Evolutionary conservation across 2,113 vertebrate genomes (phyloP), one percentile per base, ranked within the genome.

Genomic region (Corvus cornix): DNA sequence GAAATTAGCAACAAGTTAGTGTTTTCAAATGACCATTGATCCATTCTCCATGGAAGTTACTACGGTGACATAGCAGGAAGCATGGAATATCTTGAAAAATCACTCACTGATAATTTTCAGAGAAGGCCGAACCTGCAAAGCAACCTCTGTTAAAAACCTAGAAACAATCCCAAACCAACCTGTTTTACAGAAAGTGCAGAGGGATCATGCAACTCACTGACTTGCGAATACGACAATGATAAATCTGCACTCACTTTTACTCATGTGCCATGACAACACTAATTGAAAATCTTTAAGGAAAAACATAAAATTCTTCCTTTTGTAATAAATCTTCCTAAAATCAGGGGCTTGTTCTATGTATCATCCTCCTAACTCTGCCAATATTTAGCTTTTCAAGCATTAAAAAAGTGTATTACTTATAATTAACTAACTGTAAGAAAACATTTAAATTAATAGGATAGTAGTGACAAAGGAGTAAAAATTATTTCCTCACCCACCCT

Each of bases 401-500:
- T 14, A 85, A 76, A 64, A 46, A 63, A 14, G 3, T 63, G 3
- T 37, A 19, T 39, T 84, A 60, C n/a, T 78, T 84, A 35, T 39
- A 15, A 79, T 60, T 23, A 39, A 52, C 6, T 60, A 55, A 35
- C 28, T 44, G 10, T 23, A 56, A 70, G 31, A 64, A 84, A 81
- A 53, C 24, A 44, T 44, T 53, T 39, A 72, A 80, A 64, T 17
- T 67, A 37, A 18, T 31, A 69, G 81, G 35, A 49, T 20, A 70
- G 27, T 6, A 83, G 9, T 22, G 55, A 88, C 11, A 66, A 35
- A 92, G 30, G 16, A 62, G 7, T 39, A 90, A 63, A 91, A 82
- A 51, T 60, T 37, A 17, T 49, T 64, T 22, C 18, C n/a, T 16
- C 11, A 4, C 22, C 10, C 6, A 0, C 7, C 0, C 2, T 10